Percentiles rank a stretch among this genome's conserved stretches.
These are phyloP conservation scores for Addax nasomaculatus DNA, from an alignment of 2,113 vertebrate species.

Conservation along the genomic window DNA sequence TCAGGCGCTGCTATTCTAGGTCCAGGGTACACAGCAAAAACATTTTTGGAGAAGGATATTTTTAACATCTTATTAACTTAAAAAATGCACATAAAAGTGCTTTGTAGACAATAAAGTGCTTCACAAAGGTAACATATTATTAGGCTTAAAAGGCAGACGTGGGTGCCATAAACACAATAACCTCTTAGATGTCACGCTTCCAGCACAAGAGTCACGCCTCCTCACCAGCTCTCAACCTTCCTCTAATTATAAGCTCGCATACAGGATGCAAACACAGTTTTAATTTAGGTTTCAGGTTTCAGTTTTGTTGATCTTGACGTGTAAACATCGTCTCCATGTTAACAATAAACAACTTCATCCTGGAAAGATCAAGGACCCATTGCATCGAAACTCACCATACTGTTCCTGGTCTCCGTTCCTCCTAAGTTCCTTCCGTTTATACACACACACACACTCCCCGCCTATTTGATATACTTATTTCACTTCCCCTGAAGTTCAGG, in stretches of 20 bases:
- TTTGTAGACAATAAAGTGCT: background rate
- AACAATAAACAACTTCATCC: background rate
- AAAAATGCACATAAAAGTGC: background rate
- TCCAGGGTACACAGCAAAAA: background rate
- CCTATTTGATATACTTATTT: background rate
- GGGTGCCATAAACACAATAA: background rate
- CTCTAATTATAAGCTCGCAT: constrained; percentile 5
- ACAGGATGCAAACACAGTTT: background rate
- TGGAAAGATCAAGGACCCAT: background rate
- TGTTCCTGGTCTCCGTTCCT: background rate
- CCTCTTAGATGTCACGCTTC: background rate
- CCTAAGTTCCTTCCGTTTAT: background rate
- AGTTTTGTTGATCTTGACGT: constrained; percentile 20
- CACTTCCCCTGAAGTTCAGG: background rate
- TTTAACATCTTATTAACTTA: background rate
- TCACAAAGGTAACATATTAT: background rate
- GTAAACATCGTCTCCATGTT: background rate
- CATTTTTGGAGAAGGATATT: background rate
- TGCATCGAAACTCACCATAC: background rate
- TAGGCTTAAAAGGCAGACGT: background rate
- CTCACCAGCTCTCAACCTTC: background rate
- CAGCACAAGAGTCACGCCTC: background rate
- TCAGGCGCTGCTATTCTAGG: background rate
- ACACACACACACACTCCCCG: background rate
- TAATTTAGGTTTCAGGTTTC: background rate